Evolutionary conservation across 1,140 invertebrate genomes (phyloP).

Genomic region (Euglossa dilemma): DNA sequence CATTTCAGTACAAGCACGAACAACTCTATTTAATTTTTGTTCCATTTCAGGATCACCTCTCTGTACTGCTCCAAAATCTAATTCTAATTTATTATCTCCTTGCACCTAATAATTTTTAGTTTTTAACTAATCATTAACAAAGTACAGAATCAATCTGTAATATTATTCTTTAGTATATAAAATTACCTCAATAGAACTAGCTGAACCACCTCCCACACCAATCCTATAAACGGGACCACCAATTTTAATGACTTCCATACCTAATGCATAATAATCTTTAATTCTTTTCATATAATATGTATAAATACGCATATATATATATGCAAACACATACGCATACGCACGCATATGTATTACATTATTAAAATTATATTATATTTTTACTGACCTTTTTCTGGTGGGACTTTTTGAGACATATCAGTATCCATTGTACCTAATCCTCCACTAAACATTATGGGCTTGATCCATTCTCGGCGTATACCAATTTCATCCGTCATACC

Average conservation of each 20-base stretch:
- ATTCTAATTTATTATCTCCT: constrained; percentile 91
- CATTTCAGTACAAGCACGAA: constrained; percentile 94
- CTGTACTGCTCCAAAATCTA: constrained; percentile 98
- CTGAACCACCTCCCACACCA: constrained; percentile 97
- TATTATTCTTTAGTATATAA: not conserved
- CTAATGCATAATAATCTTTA: constrained; percentile 67
- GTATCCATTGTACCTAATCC: constrained; percentile 95
- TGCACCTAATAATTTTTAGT: constrained; percentile 85
- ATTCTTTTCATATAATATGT: not conserved
- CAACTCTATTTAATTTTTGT: constrained; percentile 96
- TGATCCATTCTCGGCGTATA: constrained; percentile 95
- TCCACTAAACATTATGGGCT: constrained; percentile 99
- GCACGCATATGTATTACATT: no score
- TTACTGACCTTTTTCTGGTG: constrained; percentile 86
- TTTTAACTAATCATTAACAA: constrained; percentile 3
- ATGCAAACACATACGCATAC: no score
- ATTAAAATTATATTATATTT: not conserved
- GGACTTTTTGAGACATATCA: constrained; percentile 89
- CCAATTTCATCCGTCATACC: constrained; percentile 87
- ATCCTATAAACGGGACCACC: constrained; percentile 98
- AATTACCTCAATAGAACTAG: constrained; percentile 94
- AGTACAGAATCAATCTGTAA: not conserved
- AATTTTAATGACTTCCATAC: constrained; percentile 95
- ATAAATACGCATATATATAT: no score
- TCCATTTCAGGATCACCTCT: constrained; percentile 99